Base-by-base conservation (phyloP, 2,113 vertebrate genomes). In the Rhea pennata region DNA sequence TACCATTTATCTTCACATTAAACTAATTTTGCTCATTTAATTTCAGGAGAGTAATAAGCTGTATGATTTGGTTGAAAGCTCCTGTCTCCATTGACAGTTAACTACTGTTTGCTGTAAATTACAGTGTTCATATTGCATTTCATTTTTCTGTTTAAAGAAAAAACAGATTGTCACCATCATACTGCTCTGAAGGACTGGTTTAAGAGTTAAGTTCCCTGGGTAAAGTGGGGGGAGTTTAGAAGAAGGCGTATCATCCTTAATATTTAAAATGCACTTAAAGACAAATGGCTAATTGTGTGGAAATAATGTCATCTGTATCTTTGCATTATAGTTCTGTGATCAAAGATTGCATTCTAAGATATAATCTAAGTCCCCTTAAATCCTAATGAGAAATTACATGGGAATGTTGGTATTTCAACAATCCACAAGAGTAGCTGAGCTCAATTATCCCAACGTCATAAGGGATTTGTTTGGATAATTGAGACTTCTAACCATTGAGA, bases 401-500 rank as follows among this genome's bases (percentile, higher is more conserved):
- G 94, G 93, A 95, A 97, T 94, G 91, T 91, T 93, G 93, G 89
- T 95, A 96, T 95, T 97, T 95, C 93, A 96, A 66, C 88, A 93
- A 96, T 95, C 93, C 95, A 75, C 97, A 93, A 88, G 93, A 93
- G 87, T 88, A 91, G 62, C 67, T 94, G 70, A 96, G 91, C 91
- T 96, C 93, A 96, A 95, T 97, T 96, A 96, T 97, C 83, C 71
- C 3, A 0, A 72, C 87, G 93, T 94, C 95, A 93, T 84, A 31
- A 97, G 94, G 91, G 96, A 95, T 93, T 96, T 93, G 74, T 96
- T 91, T 93, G 94, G 80, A 93, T 96, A 96, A 97, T 95, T 95
- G 94, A 95, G 96, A 87, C 88, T 97, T 95, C 90, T 97, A 93
- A 96, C 91, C 94, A 87, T 58, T 48, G 67, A 96, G 92, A 94